Conservation (phyloP, 2,888 invertebrate species). For the Agrotis segetum region DNA sequence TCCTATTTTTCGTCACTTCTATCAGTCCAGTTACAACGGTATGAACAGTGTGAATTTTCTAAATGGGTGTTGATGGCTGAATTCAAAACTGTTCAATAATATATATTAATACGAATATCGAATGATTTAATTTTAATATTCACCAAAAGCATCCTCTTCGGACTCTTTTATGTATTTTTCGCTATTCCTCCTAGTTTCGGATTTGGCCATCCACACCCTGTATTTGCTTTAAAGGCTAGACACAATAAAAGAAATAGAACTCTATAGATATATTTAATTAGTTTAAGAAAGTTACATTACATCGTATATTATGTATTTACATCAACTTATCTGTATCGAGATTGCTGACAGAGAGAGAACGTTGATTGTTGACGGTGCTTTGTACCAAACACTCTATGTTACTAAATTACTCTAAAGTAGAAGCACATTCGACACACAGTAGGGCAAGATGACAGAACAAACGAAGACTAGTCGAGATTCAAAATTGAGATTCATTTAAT, state of each 20-base stretch:
- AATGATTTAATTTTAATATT: no score
- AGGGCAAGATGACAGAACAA: slow-evolving; percentile 22
- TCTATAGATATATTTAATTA: slow-evolving; percentile 83
- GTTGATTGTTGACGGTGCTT: slow-evolving; percentile 56
- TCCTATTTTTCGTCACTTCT: no score
- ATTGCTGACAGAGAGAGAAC: slow-evolving; percentile 61
- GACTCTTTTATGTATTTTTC: no score
- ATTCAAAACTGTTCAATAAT: no score
- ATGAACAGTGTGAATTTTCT: no score
- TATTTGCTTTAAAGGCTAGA: background rate
- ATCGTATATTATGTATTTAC: slow-evolving; percentile 83
- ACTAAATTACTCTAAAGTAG: slow-evolving; percentile 40
- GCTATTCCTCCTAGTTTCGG: no score
- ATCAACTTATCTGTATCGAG: slow-evolving; percentile 74
- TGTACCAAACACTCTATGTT: slow-evolving; percentile 53
- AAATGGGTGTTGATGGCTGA: no score
- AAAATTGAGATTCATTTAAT: background rate
- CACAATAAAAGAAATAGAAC: slow-evolving; percentile 73
- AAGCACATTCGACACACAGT: slow-evolving; percentile 34
- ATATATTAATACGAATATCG: no score
- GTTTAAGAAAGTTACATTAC: slow-evolving; percentile 81
- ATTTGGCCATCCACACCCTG: no score
- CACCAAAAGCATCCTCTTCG: no score
- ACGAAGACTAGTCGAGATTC: background rate
- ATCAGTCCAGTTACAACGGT: no score